Evolutionary conservation across 2,797 vertebrate species (phyloP).

Genomic region (Geotrypetes seraphini): DNA sequence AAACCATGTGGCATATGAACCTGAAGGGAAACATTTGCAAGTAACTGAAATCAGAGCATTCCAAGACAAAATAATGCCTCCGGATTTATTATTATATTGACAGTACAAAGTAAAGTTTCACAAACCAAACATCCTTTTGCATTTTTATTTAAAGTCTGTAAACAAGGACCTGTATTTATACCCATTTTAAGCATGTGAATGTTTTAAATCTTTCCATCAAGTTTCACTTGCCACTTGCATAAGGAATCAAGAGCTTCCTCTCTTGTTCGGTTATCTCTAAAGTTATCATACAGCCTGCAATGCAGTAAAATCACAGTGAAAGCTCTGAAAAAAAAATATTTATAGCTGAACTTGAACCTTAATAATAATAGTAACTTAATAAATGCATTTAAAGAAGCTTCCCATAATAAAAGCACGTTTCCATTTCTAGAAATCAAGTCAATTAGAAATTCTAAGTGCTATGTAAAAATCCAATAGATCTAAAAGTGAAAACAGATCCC

Average conservation of each 20-base stretch:
- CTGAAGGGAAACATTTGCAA: conserved; percentile 30
- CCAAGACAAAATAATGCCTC: conserved; percentile 53
- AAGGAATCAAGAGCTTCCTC: conserved; percentile 50
- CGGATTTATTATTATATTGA: conserved; percentile 80
- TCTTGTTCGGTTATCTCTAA: conserved; percentile 34
- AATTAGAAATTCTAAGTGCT: conserved; percentile 71
- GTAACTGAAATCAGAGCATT: conserved; percentile 27
- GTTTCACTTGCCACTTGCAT: conserved; percentile 41
- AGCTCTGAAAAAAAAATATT: conserved; percentile 61
- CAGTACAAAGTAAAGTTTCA: conserved; percentile 86
- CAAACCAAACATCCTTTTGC: conserved; percentile 69
- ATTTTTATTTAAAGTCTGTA: conserved; percentile 65
- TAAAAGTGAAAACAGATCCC: conserved; percentile 64
- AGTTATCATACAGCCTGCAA: conserved; percentile 47
- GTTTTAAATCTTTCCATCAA: conserved; percentile 46
- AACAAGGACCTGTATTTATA: conserved; percentile 60
- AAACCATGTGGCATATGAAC: conserved; percentile 16
- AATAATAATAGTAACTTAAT: conserved; percentile 43
- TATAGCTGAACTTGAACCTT: conserved; percentile 58
- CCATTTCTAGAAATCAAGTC: conserved; percentile 58
- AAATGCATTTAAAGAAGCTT: conserved; percentile 56
- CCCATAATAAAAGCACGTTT: conserved; percentile 63
- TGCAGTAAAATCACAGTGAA: conserved; percentile 84
- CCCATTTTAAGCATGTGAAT: conserved; percentile 38
- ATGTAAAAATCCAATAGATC: conserved; percentile 75